phyloP scores from a whole-genome alignment of 2,113 vertebrate species.

The Budorcas taxicolor region DNA sequence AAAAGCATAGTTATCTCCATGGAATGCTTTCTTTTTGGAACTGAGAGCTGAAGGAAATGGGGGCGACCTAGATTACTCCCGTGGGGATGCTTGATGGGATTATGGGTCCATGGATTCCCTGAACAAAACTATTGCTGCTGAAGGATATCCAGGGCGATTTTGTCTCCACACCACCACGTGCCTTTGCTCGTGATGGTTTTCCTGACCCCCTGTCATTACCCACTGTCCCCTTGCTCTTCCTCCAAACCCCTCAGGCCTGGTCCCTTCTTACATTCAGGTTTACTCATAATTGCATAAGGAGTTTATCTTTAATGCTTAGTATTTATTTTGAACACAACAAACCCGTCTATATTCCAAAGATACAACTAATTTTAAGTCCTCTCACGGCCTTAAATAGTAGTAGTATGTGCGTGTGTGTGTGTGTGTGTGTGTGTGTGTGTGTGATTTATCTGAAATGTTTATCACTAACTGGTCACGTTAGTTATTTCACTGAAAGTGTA shows the following conservation, averaged over 20 bases:
- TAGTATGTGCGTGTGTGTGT: neutral
- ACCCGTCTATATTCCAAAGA: neutral
- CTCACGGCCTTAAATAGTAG: neutral
- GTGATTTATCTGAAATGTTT: neutral
- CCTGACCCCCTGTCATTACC: neutral
- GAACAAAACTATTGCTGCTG: neutral
- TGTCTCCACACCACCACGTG: fast-evolving
- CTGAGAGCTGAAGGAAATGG: neutral
- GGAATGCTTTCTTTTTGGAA: neutral
- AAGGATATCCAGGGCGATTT: neutral
- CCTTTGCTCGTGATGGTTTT: fast-evolving
- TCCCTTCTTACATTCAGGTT: neutral
- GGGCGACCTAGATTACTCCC: fast-evolving
- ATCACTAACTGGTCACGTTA: too few species aligned
- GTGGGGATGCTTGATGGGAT: neutral
- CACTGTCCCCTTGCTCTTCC: neutral
- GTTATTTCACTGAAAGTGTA: neutral
- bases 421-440: neutral
- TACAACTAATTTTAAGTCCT: neutral
- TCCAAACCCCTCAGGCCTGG: neutral
- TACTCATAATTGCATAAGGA: neutral
- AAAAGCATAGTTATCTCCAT: neutral
- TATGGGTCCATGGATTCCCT: neutral
- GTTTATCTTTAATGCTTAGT: neutral
- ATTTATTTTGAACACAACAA: neutral